Base-by-base conservation (phyloP, 2,888 invertebrate species). In the Ypsolopha scabrella region DNA sequence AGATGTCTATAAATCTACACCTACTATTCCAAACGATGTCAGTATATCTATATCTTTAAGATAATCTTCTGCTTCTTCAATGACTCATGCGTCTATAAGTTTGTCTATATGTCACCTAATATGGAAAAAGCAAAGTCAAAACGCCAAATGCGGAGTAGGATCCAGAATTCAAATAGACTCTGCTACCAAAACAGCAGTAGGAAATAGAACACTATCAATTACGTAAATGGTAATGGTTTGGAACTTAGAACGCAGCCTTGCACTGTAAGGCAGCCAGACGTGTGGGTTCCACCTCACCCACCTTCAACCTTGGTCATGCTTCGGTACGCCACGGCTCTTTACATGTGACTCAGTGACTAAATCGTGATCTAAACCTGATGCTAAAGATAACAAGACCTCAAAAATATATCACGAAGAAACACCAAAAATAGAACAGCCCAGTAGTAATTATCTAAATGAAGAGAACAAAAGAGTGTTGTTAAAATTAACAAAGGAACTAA, bases 231-330 rank as follows among this genome's bases (percentile, higher is more conserved):
- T 24, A 24, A 39, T 41, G 39, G 13, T 11, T 33, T 14, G 35
- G 43, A 24, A 24, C 24, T 24, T 24, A 24, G 24, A 24, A 24
- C 10, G 13, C 13, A 50, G 50, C 50, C 50, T 50, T 50, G 50
- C 10, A n/a, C 8, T 36, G 34, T 7, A 7, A 33, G 24, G 24
- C 39, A 14, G 24, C 11, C n/a, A 36, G 50, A 36, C 49, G 50
- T 35, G 45, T 51, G 45, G 45, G 45, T 37, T 44, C 37, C 44
- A 51, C 51, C 44, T 44, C 33, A 24, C 44, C 33, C 11, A 49
- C 49, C n/a, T 39, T 33, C 14, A 41, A 49, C 49, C 49, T 49
- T 49, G 49, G 49, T 33, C 39, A 49, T 41, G 41, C 49, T 49
- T 35, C 36, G 39, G n/a, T 49, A 33, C 35, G 9, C 48, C 48